A percentile compares a stretch with the other conserved stretches of the same genome.
These are phyloP conservation scores for Lemur catta DNA, from an alignment of 2,797 vertebrate genomes.

Conservation along the genomic window DNA sequence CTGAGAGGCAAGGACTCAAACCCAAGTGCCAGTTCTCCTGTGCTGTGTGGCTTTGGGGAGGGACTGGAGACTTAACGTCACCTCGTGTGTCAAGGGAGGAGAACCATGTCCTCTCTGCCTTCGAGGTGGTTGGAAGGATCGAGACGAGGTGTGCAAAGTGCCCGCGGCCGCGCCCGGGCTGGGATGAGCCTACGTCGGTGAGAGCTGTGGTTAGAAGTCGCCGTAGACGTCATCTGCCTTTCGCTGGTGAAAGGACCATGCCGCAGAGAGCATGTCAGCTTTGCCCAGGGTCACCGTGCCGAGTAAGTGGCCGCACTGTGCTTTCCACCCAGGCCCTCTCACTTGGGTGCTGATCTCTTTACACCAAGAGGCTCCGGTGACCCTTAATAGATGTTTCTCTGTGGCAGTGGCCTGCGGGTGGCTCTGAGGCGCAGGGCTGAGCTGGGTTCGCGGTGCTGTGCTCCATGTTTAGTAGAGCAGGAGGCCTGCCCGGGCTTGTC, in stretches of 20 bases:
- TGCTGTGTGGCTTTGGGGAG: not conserved
- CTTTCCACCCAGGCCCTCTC: not conserved
- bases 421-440: not conserved
- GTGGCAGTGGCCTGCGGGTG: not conserved
- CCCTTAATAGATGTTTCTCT: not conserved
- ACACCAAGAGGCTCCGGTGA: not conserved
- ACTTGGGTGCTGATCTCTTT: no score
- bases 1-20: not conserved
- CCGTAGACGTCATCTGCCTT: rapidly evolving
- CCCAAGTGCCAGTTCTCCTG: not conserved
- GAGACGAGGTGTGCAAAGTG: rapidly evolving
- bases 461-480: not conserved
- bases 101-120: not conserved
- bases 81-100: not conserved
- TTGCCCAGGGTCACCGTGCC: rapidly evolving
- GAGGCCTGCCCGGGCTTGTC: conserved; percentile 72
- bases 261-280: not conserved
- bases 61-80: not conserved
- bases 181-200: rapidly evolving
- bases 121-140: not conserved
- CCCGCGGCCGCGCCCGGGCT: no score
- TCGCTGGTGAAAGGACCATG: rapidly evolving
- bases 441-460: not conserved
- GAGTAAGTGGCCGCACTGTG: not conserved
- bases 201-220: not conserved